Base-by-base conservation (phyloP, 2,113 vertebrate species). In the Chinchilla lanigera region DNA sequence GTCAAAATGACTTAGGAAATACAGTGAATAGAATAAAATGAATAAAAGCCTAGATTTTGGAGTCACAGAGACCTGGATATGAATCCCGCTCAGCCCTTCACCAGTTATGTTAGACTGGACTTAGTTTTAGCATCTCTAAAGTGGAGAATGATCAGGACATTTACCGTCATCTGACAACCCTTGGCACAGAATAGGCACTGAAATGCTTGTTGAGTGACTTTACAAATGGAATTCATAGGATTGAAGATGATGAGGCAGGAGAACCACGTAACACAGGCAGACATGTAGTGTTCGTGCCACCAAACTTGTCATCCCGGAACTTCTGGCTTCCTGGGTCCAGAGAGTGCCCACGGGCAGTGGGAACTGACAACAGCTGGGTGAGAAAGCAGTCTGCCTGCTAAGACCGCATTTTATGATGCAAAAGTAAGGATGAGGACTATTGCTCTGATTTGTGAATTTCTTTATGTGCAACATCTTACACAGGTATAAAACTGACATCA, bases 371-470 rank as follows among this genome's bases (percentile, higher is more conserved):
- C 0, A 22, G 58, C 44, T n/a, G 28, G 9, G 14, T 20, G 44
- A 50, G 60, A 61, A 60, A 22, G 89, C 47, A 13, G 16, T 1
- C 7, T 16, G n/a, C 86, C 47, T 52, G 60, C 38, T 0, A 26
- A 86, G 38, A 84, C 75, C 28, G 24, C 80, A 22, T 50, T 93
- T 94, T 44, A 90, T 0, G 38, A 52, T 9, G 44, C 60, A 71
- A 71, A 92, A 86, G 30, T 60, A 86, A 94, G 30, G 90, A 41
- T 5, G 87, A 77, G 69, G 47, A 44, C 77, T 52, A 5, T 75
- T 88, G n/a, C 56, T 58, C 92, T 83, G 86, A 93, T 93, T 88
- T 91, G 85, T 78, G 90, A n/a, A 95, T 96, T 96, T 87, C 94
- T 97, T 97, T 89, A 95, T 80, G 93, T 38, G 67, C 50, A 82